Percentiles rank a stretch among this genome's conserved stretches.
phyloP scores from a whole-genome alignment of 2,888 invertebrate species.

The Dolichopus griseipennis region DNA sequence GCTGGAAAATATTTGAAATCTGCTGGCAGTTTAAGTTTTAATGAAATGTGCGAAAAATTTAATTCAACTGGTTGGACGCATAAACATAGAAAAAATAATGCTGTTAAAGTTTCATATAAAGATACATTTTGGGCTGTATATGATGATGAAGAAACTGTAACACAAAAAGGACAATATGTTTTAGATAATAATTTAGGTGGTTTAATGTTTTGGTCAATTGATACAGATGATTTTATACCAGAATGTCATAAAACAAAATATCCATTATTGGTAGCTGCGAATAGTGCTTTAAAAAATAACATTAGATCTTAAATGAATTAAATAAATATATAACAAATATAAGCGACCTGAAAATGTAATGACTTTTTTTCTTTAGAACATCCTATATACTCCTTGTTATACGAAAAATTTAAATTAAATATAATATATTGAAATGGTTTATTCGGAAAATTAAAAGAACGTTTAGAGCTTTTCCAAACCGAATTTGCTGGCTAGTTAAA shows the following conservation, averaged over 20 bases:
- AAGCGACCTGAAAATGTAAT: too few relatives aligned
- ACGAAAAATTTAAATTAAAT: too few relatives aligned
- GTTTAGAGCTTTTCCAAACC: too few relatives aligned
- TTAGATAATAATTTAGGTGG: conserved; percentile 42
- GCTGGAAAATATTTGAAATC: conserved; percentile 28
- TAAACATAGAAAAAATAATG: conserved; percentile 27
- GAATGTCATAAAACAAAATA: conserved; percentile 33
- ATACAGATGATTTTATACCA: conserved; percentile 47
- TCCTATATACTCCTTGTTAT: too few relatives aligned
- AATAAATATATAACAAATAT: neutral
- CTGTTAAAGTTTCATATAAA: conserved; percentile 36
- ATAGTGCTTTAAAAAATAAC: conserved; percentile 20
- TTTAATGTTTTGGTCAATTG: conserved; percentile 48
- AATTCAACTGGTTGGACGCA: conserved; percentile 30
- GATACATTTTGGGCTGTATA: conserved; percentile 42
- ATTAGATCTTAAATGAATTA: neutral
- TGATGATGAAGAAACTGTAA: conserved; percentile 37
- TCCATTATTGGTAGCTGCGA: conserved; percentile 38
- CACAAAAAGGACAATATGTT: conserved; percentile 37
- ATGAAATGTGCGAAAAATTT: conserved; percentile 28
- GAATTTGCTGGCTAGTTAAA: too few relatives aligned
- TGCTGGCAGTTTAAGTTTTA: conserved; percentile 28
- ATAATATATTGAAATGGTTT: too few relatives aligned
- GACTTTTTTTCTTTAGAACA: too few relatives aligned
- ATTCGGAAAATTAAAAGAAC: too few relatives aligned